Conservation (phyloP, 2,888 invertebrate species). For the Caenorhabditis sp. region DNA sequence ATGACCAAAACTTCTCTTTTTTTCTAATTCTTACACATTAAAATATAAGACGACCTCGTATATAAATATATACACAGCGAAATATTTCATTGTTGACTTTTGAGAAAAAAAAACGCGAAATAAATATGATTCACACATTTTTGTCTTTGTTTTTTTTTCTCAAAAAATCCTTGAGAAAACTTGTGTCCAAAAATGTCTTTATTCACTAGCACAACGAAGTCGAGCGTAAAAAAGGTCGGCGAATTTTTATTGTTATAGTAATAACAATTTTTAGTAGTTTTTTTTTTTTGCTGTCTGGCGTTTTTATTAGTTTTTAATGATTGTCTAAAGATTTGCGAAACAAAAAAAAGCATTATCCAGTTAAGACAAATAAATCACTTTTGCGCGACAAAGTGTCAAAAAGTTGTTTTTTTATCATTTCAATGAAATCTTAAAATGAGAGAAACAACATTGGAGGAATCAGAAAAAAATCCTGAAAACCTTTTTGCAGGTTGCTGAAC, state of each 20-base stretch:
- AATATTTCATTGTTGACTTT: not conserved
- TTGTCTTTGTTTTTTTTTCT: not conserved
- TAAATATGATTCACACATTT: not conserved
- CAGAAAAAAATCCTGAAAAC: not conserved
- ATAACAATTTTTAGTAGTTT: not conserved
- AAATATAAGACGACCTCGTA: too few species aligned
- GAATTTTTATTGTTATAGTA: not conserved
- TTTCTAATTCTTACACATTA: too few species aligned
- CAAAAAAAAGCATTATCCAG: not conserved
- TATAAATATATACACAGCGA: not conserved
- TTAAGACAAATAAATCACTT: not conserved
- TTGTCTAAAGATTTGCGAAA: not conserved
- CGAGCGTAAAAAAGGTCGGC: not conserved
- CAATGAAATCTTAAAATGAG: not conserved
- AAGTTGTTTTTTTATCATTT: not conserved
- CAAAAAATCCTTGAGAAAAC: not conserved
- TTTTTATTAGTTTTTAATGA: not conserved
- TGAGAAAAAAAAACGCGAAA: not conserved
- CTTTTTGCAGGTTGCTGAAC: constrained; percentile 81
- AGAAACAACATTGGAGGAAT: not conserved
- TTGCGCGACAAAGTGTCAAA: not conserved
- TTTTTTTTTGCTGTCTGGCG: not conserved
- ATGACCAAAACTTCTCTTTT: too few species aligned
- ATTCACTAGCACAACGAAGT: not conserved
- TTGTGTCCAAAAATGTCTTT: not conserved